Evolutionary conservation across 2,113 vertebrate genomes (phyloP).

Genomic region (Phylloscopus trochiloides): DNA sequence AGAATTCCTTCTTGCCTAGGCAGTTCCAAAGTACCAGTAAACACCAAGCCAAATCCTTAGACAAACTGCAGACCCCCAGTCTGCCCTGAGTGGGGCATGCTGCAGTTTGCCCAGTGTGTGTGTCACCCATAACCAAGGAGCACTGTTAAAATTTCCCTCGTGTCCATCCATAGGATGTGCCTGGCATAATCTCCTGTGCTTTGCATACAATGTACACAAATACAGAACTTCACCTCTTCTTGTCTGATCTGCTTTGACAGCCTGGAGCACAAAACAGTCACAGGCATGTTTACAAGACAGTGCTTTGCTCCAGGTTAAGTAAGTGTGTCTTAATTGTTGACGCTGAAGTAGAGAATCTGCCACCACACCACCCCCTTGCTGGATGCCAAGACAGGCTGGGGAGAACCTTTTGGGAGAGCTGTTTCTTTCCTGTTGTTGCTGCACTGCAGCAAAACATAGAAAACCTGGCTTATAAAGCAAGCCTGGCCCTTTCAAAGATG

Average conservation of each 20-base stretch:
- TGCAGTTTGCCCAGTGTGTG: not conserved
- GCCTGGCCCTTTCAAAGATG: not conserved
- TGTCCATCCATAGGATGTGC: rapidly evolving
- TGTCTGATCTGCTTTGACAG: not conserved
- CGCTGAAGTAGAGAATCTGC: not conserved
- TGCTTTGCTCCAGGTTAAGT: not conserved
- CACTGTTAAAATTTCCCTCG: not conserved
- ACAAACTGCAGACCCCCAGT: not conserved
- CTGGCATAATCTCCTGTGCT: not conserved
- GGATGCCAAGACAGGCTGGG: not conserved
- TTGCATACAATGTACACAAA: not conserved
- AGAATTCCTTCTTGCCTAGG: not conserved
- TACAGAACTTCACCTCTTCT: not conserved
- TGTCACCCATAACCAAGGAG: not conserved
- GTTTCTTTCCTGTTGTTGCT: not conserved
- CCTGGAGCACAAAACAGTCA: not conserved
- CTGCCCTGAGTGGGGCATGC: not conserved
- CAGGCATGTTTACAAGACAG: not conserved
- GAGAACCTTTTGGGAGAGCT: not conserved
- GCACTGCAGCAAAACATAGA: not conserved
- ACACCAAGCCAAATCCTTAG: not conserved
- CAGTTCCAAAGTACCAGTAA: not conserved
- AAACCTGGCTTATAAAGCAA: not conserved
- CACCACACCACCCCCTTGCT: not conserved
- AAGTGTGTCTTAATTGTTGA: not conserved